A percentile compares a stretch with the other conserved stretches of the same genome.
Conservation (phyloP, 92 coral and sea anemone genomes). For the Palythoa caribaeorum region DNA sequence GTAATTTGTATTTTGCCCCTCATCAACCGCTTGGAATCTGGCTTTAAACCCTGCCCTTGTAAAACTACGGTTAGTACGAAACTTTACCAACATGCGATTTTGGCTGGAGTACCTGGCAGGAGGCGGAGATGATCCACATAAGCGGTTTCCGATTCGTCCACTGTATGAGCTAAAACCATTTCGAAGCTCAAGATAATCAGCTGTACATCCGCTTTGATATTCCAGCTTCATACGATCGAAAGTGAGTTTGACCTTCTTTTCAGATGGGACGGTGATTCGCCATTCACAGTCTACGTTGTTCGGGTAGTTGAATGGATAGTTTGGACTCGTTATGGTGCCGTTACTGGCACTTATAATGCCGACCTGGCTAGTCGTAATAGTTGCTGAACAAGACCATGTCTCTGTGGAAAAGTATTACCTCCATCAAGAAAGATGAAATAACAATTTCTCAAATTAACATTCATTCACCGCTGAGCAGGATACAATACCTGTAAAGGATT, state of each 20-base stretch:
- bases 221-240: background rate
- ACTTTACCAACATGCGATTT: constrained; percentile 21
- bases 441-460: too few species aligned
- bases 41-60: constrained; percentile 41
- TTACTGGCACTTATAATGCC: background rate
- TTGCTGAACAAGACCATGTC: background rate
- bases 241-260: background rate
- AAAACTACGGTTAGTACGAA: constrained; percentile 39
- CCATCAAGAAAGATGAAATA: too few species aligned
- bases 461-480: too few species aligned
- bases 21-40: constrained; percentile 18
- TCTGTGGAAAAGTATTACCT: background rate
- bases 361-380: background rate
- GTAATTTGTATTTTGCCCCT: background rate
- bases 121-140: constrained; percentile 39
- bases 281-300: constrained; percentile 8
- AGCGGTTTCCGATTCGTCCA: constrained; percentile 17
- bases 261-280: constrained; percentile 14
- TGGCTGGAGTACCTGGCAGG: constrained; percentile 13
- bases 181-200: constrained; percentile 52
- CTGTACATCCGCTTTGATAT: background rate
- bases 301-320: background rate
- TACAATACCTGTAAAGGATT: too few species aligned
- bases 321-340: background rate
- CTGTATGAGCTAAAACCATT: constrained; percentile 20